Percentiles rank a stretch among this genome's conserved stretches.
Conservation (phyloP, 1,140 invertebrate species). For the Pararge aegeria region DNA sequence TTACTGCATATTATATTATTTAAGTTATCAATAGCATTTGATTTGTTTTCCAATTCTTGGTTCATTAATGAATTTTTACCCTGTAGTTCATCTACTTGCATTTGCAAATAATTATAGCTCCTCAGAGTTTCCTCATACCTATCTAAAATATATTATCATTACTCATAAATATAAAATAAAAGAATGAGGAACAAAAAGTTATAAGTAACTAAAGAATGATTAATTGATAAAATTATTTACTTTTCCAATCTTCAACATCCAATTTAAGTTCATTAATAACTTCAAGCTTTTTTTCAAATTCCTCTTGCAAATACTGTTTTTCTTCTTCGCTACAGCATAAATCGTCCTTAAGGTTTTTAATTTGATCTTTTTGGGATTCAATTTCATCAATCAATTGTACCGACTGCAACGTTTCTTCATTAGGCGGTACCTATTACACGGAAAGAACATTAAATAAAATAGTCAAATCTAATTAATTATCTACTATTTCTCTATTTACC, state of each 20-base stretch:
- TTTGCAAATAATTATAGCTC: slow-evolving; percentile 46
- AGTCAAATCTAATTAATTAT: not conserved
- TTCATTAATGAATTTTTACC: slow-evolving; percentile 41
- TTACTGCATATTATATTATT: slow-evolving; percentile 50
- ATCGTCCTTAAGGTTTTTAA: slow-evolving; percentile 54
- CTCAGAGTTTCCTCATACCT: slow-evolving; percentile 49
- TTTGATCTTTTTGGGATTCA: slow-evolving; percentile 55
- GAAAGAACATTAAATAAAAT: slow-evolving; percentile 25
- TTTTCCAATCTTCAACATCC: slow-evolving; percentile 62
- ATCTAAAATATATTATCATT: slow-evolving; percentile 33
- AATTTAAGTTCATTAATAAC: slow-evolving; percentile 51
- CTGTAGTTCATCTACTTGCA: slow-evolving; percentile 41
- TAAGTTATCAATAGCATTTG: slow-evolving; percentile 45
- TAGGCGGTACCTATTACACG: slow-evolving; percentile 25
- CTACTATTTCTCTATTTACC: no score
- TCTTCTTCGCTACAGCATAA: slow-evolving; percentile 58
- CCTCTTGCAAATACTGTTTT: slow-evolving; percentile 51
- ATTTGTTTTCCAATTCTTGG: slow-evolving; percentile 45
- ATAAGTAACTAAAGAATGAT: slow-evolving; percentile 7
- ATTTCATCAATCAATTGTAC: slow-evolving; percentile 52
- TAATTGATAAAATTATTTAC: slow-evolving; percentile 28
- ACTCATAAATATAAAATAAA: not conserved
- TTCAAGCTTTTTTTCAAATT: slow-evolving; percentile 56
- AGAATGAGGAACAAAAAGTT: slow-evolving; percentile 10
- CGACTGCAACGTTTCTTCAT: slow-evolving; percentile 36